Percentiles rank a stretch among this genome's conserved stretches.
Evolutionary conservation across 2,113 vertebrate genomes (phyloP).

Genomic region (Lepus americanus): DNA sequence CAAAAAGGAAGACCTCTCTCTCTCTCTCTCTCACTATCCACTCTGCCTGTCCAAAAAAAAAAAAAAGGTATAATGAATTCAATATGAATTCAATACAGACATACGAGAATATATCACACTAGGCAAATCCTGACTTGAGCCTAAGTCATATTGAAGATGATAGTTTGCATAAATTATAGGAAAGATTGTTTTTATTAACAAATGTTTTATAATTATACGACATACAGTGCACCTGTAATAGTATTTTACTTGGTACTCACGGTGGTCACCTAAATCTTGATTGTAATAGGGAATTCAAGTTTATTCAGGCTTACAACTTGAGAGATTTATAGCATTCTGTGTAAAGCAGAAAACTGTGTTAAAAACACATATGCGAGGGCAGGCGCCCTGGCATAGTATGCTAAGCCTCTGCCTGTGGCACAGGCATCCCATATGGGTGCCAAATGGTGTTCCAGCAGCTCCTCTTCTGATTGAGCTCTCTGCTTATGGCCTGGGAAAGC

Average conservation of each 20-base stretch:
- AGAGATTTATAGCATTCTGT: not conserved
- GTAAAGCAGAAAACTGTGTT: not conserved
- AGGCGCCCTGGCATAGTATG: too few relatives aligned
- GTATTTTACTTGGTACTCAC: not conserved
- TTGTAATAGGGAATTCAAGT: not conserved
- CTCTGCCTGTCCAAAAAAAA: too few relatives aligned
- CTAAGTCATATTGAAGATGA: conserved; percentile 12
- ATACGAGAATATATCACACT: not conserved
- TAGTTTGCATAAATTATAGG: not conserved
- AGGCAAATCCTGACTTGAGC: conserved; percentile 2
- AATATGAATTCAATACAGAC: conserved; percentile 39
- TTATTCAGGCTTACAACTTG: not conserved
- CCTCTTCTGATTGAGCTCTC: too few relatives aligned
- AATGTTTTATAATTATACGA: not conserved
- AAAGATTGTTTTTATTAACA: not conserved
- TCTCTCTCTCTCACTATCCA: too few relatives aligned
- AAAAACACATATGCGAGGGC: not conserved
- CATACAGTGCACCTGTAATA: not conserved
- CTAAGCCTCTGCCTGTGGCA: too few relatives aligned
- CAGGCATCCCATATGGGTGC: not conserved
- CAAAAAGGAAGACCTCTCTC: too few relatives aligned
- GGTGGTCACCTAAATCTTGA: not conserved
- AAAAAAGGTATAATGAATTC: too few relatives aligned
- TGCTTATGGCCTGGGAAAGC: too few relatives aligned
- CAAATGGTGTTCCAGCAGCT: not conserved